A percentile compares a stretch with the other conserved stretches of the same genome.
These are phyloP conservation scores for Adoxophyes honmai DNA, from an alignment of 1,140 invertebrate genomes.

Conservation along the genomic window DNA sequence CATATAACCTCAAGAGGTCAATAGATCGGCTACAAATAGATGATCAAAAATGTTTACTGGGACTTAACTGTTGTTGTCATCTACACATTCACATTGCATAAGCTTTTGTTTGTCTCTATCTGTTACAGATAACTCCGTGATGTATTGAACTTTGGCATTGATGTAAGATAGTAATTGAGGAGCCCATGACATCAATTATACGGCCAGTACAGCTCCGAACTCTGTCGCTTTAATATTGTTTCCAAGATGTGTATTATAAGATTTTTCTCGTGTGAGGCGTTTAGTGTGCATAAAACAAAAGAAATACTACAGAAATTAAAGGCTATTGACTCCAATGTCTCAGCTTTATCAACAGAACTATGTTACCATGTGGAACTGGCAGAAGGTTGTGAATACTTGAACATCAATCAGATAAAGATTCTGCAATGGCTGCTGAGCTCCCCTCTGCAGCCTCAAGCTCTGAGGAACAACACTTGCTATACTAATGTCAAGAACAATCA, in stretches of 20 bases:
- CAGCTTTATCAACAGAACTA: conserved; percentile 82
- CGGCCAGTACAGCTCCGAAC: conserved; percentile 17
- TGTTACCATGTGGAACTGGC: conserved; percentile 88
- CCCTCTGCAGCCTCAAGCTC: conserved; percentile 78
- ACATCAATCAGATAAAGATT: conserved; percentile 77
- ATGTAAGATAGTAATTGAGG: conserved; percentile 52
- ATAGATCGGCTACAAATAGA: neutral
- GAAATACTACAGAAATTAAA: conserved; percentile 66
- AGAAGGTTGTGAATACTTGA: conserved; percentile 70
- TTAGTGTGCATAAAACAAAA: conserved; percentile 67
- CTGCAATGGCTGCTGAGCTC: conserved; percentile 85
- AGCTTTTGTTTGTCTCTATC: conserved; percentile 52
- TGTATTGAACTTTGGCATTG: conserved; percentile 63
- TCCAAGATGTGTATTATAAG: conserved; percentile 61
- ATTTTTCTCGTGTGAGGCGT: conserved; percentile 66
- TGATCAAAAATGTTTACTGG: neutral
- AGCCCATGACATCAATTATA: conserved; percentile 16
- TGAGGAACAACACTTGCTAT: conserved; percentile 70
- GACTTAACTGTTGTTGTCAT: conserved; percentile 3
- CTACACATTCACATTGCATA: conserved; percentile 43
- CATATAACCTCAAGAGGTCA: neutral
- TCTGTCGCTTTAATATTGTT: conserved; percentile 6
- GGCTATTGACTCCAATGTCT: conserved; percentile 59
- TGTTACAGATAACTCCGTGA: conserved; percentile 43
- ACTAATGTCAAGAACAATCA: conserved; percentile 58